Base-by-base conservation (phyloP, 2,888 invertebrate genomes). In the Sialis lutaria region DNA sequence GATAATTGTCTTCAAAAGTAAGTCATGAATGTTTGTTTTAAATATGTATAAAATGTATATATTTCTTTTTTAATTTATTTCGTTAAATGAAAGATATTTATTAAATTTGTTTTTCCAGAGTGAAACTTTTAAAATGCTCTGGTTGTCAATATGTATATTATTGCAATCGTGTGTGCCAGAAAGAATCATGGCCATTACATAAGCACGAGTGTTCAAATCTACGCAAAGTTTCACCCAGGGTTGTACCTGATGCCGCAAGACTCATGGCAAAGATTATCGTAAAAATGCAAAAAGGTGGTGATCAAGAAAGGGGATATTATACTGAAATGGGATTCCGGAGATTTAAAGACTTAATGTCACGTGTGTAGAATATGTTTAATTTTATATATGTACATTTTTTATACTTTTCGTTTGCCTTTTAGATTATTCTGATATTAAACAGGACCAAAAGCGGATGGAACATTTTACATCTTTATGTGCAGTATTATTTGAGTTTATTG, bases 291-390 rank as follows among this genome's bases (percentile, higher is more conserved):
- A 76, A 78, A 44, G 83, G 83, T 42, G 86, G 85, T 1, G 73
- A 74, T 53, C 64, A 73, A 8, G 70, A 75, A 53, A 73, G 76
- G 48, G 75, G 79, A 1, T 82, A 77, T 62, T 85, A 86, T 57
- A 72, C 79, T 0, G 71, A 77, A 32, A 77, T 71, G 4, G 74
- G 73, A 8, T 87, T 74, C 54, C 70, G 89, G 48, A 80, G 76
- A 65, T 91, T 88, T 68, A 80, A 82, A 57, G 87, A 91, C 65
- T 67, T 92, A 22, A 88, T 90, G 87, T 87, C 91, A 44, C 92
- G 91, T 91, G 70, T 77, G 84, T 72, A 47, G 47, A 34, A 6
- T 7, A 37, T 10, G 2, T 10, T 37, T 10, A 37, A 37, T 37
- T 35, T 37, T 37, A 37, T 37, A 10, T 6, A 37, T 6, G n/a